These are phyloP conservation scores for Orchesella cincta DNA, from an alignment of 1,140 invertebrate genomes.

Conservation along the genomic window DNA sequence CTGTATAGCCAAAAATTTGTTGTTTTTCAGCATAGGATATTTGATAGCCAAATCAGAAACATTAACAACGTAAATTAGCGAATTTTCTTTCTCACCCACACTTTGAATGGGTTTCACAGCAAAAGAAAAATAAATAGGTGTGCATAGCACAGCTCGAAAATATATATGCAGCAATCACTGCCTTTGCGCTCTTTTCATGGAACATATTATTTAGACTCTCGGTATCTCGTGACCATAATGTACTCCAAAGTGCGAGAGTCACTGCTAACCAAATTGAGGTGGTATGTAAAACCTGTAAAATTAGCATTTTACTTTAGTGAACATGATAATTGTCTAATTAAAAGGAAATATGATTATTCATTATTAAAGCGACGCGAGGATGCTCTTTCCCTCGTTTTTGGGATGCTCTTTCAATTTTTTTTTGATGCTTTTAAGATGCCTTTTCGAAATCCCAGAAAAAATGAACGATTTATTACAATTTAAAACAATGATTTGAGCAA, in stretches of 20 bases:
- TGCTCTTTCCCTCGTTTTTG: no score
- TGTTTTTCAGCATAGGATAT: constrained; percentile 60
- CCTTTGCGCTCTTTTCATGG: constrained; percentile 68
- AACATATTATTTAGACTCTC: constrained; percentile 78
- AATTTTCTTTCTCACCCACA: constrained; percentile 51
- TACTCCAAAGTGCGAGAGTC: constrained; percentile 90
- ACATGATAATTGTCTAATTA: no score
- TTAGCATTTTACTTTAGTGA: no score
- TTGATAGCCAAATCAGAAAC: constrained; percentile 60
- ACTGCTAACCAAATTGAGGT: constrained; percentile 91
- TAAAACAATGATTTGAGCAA: no score
- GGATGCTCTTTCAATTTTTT: no score
- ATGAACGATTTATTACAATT: no score
- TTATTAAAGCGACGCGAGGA: no score
- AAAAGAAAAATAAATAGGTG: constrained; percentile 77
- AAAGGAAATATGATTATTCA: background rate
- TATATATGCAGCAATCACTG: constrained; percentile 77
- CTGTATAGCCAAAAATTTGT: constrained; percentile 82
- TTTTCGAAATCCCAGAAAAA: background rate
- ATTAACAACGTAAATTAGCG: constrained; percentile 62
- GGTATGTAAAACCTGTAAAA: constrained; percentile 79
- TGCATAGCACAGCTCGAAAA: constrained; percentile 79
- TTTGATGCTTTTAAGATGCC: no score
- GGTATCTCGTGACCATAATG: constrained; percentile 74
- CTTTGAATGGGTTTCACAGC: constrained; percentile 57